Evolutionary conservation across 2,888 invertebrate species (phyloP), one percentile per base, ranked within the genome.

Genomic region (Drosophila hamatofila): DNA sequence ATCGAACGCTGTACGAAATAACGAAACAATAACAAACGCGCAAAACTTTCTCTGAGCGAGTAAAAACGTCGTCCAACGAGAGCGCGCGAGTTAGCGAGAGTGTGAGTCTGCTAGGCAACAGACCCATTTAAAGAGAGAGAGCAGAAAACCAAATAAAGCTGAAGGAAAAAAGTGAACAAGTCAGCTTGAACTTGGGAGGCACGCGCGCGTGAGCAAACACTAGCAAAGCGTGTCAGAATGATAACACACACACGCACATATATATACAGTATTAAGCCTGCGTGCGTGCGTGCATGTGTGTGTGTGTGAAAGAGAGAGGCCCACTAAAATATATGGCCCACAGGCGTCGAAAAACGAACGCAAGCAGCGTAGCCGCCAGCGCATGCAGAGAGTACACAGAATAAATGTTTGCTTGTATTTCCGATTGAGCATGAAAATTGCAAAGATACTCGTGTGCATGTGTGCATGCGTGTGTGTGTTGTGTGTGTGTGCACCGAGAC

Each of bases 131-230:
- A 21, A 21, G 42, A 42, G 42, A 74, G 60, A 56, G 48, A 48
- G 27, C 44, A 44, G 44, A 44, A 25, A 44, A 44, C 8, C 23
- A 44, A 44, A 44, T 16, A 23, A 23, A 23, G 3, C 4, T 3
- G 3, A n/a, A 41, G 25, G 8, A 16, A 60, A 44, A 11, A 41
- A 18, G 12, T 54, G 44, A 35, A 68, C 52, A 72, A 66, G 62
- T 61, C 66, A 65, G 71, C 72, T 79, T 85, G 84, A 85, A 89
- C 89, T 85, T 85, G 85, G 89, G 74, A 85, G 85, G 89, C 85
- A 88, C 89, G 85, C 89, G 89, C 89, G 89, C 85, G 82, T 88
- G 85, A 85, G 84, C 85, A 89, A 85, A 82, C 82, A 87, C 85
- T 57, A 71, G 69, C 65, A 78, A 78, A 82, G 79, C 87, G 72